These are phyloP conservation scores for Rutpela maculata DNA, from an alignment of 2,888 invertebrate species.

Conservation along the genomic window DNA sequence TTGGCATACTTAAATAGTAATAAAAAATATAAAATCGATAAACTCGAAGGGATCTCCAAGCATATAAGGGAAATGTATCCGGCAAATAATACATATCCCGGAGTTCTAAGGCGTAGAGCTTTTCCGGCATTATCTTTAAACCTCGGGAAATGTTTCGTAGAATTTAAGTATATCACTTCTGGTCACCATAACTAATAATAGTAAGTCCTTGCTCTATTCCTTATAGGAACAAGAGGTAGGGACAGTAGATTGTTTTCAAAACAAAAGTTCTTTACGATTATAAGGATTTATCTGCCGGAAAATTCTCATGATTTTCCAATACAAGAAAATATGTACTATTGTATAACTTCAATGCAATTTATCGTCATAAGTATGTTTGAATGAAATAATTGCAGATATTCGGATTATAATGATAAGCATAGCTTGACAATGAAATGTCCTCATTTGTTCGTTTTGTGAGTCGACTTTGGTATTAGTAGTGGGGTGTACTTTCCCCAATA, in stretches of 20 bases:
- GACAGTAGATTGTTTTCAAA: neutral
- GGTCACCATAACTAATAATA: constrained; percentile 19
- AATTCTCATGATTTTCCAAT: no score
- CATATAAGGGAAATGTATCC: constrained; percentile 14
- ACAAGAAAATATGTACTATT: no score
- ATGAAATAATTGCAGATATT: no score
- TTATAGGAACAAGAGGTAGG: neutral
- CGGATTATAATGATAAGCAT: no score
- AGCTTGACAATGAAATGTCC: no score
- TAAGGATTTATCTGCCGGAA: no score
- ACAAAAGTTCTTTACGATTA: no score
- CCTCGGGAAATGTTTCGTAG: neutral
- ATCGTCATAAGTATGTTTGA: no score
- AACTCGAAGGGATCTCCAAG: neutral
- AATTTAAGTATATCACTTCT: constrained; percentile 23
- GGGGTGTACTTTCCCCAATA: no score
- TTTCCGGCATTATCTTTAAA: constrained; percentile 21
- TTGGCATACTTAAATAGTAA: neutral
- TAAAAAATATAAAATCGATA: constrained; percentile 24
- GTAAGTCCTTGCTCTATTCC: neutral
- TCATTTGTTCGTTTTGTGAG: no score
- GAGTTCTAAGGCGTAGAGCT: constrained; percentile 15
- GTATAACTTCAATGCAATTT: no score
- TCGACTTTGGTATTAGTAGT: no score
- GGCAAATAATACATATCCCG: constrained; percentile 23